Evolutionary conservation across 1,140 invertebrate genomes (phyloP).

Genomic region (Hycleus cichorii): DNA sequence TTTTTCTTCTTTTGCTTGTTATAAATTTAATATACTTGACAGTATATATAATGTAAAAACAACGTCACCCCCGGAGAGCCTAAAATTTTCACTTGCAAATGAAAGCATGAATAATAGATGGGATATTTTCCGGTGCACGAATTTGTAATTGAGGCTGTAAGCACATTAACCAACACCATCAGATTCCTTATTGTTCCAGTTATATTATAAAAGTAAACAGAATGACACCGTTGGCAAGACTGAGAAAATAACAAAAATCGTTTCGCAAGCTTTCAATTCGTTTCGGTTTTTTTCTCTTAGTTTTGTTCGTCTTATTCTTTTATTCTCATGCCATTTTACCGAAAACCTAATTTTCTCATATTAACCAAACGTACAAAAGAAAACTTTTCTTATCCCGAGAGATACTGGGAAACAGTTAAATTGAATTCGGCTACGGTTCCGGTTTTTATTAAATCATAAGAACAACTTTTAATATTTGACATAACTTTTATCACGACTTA

Average conservation of each 20-base stretch:
- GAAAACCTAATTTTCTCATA: constrained; percentile 32
- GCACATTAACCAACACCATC: constrained; percentile 7
- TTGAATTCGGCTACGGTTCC: constrained; percentile 12
- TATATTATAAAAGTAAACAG: constrained; percentile 9
- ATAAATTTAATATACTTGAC: not conserved
- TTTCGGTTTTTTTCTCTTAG: too few species aligned
- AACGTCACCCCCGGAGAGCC: not conserved
- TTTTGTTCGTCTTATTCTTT: too few species aligned
- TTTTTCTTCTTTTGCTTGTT: not conserved
- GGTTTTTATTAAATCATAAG: constrained; percentile 28
- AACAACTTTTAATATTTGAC: constrained; percentile 24
- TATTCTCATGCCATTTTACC: constrained; percentile 5
- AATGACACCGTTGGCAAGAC: constrained; percentile 7
- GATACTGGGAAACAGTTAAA: constrained; percentile 17
- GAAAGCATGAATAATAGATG: constrained; percentile 14
- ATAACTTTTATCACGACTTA: constrained; percentile 18
- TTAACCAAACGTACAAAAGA: constrained; percentile 24
- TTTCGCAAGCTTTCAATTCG: not conserved
- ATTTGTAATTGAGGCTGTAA: constrained; percentile 12
- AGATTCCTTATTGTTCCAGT: constrained; percentile 12
- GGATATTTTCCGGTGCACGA: constrained; percentile 9
- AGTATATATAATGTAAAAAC: too few species aligned
- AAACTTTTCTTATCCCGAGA: constrained; percentile 26
- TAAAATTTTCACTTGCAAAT: constrained; percentile 11
- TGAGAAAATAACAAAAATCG: not conserved